phyloP scores from a whole-genome alignment of 2,888 invertebrate species.

The Baccha elongata region DNA sequence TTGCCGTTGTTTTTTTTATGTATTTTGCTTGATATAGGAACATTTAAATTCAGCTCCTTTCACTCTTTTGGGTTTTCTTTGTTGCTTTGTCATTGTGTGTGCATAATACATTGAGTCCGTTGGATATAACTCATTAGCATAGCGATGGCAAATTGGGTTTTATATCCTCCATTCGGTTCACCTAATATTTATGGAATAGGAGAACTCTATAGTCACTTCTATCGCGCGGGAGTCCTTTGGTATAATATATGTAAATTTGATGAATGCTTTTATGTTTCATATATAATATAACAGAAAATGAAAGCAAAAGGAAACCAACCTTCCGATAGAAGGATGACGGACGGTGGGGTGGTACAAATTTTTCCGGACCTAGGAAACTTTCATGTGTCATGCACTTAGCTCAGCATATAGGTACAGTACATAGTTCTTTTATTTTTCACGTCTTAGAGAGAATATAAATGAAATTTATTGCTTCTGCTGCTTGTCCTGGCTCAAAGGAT shows the following conservation, averaged over 20 bases:
- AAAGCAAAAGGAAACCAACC: slow-evolving; percentile 1
- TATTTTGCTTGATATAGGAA: neutral
- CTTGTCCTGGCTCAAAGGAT: neutral
- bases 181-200: slow-evolving; percentile 67
- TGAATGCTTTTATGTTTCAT: slow-evolving; percentile 35
- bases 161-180: slow-evolving; percentile 45
- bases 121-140: slow-evolving; percentile 52
- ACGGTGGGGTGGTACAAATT: neutral
- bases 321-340: slow-evolving; percentile 1
- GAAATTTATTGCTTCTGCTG: slow-evolving; percentile 43
- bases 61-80: neutral
- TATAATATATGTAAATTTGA: slow-evolving; percentile 43
- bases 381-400: slow-evolving; percentile 21
- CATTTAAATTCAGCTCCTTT: slow-evolving; percentile 42
- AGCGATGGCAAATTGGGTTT: slow-evolving; percentile 58
- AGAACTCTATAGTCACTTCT: slow-evolving; percentile 2
- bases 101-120: slow-evolving; percentile 36
- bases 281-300: slow-evolving; percentile 8
- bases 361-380: slow-evolving; percentile 7
- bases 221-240: slow-evolving; percentile 25
- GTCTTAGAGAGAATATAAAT: slow-evolving; percentile 34
- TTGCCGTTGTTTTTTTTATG: slow-evolving; percentile 31
- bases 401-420: neutral
- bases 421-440: neutral
- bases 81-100: neutral